These are phyloP conservation scores for Drosophila mettleri DNA, from an alignment of 2,888 invertebrate species.

Conservation along the genomic window DNA sequence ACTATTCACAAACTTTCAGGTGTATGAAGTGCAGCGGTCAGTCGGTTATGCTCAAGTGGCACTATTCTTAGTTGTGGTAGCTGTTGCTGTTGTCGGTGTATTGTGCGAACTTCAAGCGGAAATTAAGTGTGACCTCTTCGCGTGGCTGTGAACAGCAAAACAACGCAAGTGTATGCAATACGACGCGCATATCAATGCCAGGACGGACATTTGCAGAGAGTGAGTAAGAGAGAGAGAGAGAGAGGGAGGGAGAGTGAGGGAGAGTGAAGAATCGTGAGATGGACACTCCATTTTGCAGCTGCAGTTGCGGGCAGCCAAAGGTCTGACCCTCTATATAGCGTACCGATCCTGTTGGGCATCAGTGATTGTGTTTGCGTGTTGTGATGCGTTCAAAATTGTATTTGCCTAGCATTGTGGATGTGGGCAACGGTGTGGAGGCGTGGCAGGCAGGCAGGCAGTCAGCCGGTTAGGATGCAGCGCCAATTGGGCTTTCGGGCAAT, in stretches of 20 bases:
- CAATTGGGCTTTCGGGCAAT: constrained; percentile 67
- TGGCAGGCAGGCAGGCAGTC: constrained; percentile 3
- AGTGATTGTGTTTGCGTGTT: constrained; percentile 81
- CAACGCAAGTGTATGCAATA: constrained; percentile 47
- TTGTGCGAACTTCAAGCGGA: constrained; percentile 72
- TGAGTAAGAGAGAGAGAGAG: neutral
- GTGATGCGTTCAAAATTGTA: constrained; percentile 79
- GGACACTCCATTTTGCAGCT: constrained; percentile 64
- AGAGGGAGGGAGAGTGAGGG: neutral
- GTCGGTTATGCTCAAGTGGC: neutral
- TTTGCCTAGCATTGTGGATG: constrained; percentile 71
- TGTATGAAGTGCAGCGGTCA: neutral
- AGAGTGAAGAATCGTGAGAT: constrained; percentile 2
- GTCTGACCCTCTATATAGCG: constrained; percentile 13
- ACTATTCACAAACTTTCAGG: neutral
- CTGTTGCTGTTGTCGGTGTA: constrained; percentile 33
- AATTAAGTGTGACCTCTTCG: constrained; percentile 80
- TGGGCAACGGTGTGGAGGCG: constrained; percentile 1
- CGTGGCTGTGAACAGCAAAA: constrained; percentile 63
- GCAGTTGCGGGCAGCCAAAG: constrained; percentile 40
- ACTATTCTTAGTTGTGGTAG: constrained; percentile 15
- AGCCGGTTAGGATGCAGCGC: constrained; percentile 46
- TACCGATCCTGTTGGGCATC: constrained; percentile 22
- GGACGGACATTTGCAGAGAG: constrained; percentile 31
- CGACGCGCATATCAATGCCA: constrained; percentile 61